Base-by-base conservation (phyloP, 2,113 vertebrate genomes). In the Pardalotus punctatus region DNA sequence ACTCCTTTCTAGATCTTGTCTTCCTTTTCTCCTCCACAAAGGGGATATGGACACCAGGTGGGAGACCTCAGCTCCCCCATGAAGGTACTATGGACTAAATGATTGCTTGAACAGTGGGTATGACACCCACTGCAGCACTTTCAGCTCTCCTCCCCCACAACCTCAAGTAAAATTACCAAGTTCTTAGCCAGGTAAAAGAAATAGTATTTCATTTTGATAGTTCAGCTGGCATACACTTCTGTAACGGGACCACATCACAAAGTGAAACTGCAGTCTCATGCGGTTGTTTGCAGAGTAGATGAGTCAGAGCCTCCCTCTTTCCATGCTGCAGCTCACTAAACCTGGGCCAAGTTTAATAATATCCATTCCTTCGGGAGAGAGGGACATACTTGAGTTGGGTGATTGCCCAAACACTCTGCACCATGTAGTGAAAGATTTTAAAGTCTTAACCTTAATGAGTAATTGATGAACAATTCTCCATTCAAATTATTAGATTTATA, bases 211-310 rank as follows among this genome's bases (percentile, higher is more conserved):
- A 65, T 61, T 14, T 5, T 84, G 77, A 88, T 86, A 93, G 61
- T 86, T 92, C 72, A 81, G 40, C 65, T 90, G 86, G 92, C 56
- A 42, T 69, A 24, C 17, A 11, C 76, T 71, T 78, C 76, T 93
- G 69, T 86, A 92, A 90, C 0, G 5, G 94, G 88, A 95, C 96
- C 94, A 95, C 96, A 96, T 90, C 94, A 96, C 96, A 96, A 96
- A 96, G 76, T 61, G 82, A 93, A 95, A 93, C 96, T 97, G 96
- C 94, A 95, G 80, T 86, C 96, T 97, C 92, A 96, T 96, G 92
- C 53, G 9, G 96, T 76, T 86, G 80, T 94, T 96, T 81, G 93
- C 92, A 88, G 92, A 78, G 72, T 7, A 64, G 53, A 92, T 92
- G 94, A 94, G 83, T 96, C 94, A 96, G 82, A 94, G 19, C 54